Conservation (phyloP, 2,888 invertebrate genomes). For the Unio delphinus region DNA sequence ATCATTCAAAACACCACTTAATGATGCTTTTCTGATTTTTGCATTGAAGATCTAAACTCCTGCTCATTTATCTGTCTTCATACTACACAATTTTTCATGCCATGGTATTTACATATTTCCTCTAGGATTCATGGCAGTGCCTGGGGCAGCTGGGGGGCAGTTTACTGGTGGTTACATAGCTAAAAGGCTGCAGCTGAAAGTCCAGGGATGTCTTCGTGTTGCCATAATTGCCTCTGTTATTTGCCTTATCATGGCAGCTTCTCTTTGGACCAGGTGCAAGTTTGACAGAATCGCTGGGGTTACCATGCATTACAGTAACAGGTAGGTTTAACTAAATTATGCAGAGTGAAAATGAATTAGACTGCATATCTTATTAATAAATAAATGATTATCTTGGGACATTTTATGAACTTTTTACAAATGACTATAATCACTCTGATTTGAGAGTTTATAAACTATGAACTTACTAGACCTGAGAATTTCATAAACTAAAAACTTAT, state of each 20-base stretch:
- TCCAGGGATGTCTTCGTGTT: slow-evolving; percentile 56
- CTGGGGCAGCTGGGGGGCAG: slow-evolving; percentile 65
- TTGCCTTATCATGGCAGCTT: slow-evolving; percentile 33
- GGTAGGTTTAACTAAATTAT: slow-evolving; percentile 14
- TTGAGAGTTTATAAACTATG: too few relatives aligned
- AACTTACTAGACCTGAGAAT: too few relatives aligned
- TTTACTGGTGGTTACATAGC: slow-evolving; percentile 62
- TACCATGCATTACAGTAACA: slow-evolving; percentile 32
- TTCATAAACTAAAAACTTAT: too few relatives aligned
- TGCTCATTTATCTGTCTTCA: too few relatives aligned
- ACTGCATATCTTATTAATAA: neutral
- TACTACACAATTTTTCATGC: too few relatives aligned
- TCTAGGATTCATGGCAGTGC: slow-evolving; percentile 63
- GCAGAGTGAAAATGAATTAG: too few relatives aligned
- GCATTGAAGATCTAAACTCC: too few relatives aligned
- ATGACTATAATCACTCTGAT: too few relatives aligned
- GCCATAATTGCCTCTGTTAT: slow-evolving; percentile 45
- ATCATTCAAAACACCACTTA: too few relatives aligned
- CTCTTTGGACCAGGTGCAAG: slow-evolving; percentile 55
- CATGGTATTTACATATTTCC: neutral
- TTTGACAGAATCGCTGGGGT: slow-evolving; percentile 50
- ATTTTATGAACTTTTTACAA: too few relatives aligned
- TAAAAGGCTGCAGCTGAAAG: slow-evolving; percentile 55
- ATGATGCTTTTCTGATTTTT: too few relatives aligned
- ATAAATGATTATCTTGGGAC: too few relatives aligned